Base-by-base conservation (phyloP, 2,797 vertebrate species). In the Buceros bicornis region DNA sequence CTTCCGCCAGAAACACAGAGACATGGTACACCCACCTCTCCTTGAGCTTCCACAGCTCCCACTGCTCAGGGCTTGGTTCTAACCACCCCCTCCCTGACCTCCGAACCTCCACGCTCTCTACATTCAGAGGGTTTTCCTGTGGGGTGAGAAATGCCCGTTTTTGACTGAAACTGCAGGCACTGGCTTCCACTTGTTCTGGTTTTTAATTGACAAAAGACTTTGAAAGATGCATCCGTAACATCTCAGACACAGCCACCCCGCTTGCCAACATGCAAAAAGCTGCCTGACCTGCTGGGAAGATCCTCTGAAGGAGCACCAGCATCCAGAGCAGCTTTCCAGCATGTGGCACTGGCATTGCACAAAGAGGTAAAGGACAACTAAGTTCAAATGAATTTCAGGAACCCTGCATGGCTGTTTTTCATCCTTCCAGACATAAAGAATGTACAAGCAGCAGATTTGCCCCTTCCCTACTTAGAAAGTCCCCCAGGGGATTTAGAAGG, bases 401-500 rank as follows among this genome's bases (percentile, higher is more conserved):
- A 93, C 64, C 24, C 24, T 82, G 47, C 42, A 21, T 64, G n/a
- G 35, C 5, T 90, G 58, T 47, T 91, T 96, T 82, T 88, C 64
- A 54, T 28, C 80, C 83, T 93, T 93, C 94, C 95, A 96, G 95
- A 95, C 87, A 91, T 69, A 57, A 94, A 83, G 90, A 92, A 95
- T 77, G 85, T 16, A 70, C 73, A 77, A 84, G 73, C 73, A 6
- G 7, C 48, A 79, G 56, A 94, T 97, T 92, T 19, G 8, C 71
- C 88, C 29, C 60, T 84, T 95, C 95, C 90, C 42, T 82, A 93
- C 76, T 95, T 97, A 95, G 93, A 89, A 95, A 89, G 70, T 90
- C 88, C 91, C 60, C 78, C 50, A 48, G 50, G 47, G 90, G 96
- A 96, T 94, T 96, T 96, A 96, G 79, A 85, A 90, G 96, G 94